Percentiles rank a stretch among this genome's conserved stretches.
Conservation (phyloP, 2,113 vertebrate genomes). For the Calidris pygmaea region DNA sequence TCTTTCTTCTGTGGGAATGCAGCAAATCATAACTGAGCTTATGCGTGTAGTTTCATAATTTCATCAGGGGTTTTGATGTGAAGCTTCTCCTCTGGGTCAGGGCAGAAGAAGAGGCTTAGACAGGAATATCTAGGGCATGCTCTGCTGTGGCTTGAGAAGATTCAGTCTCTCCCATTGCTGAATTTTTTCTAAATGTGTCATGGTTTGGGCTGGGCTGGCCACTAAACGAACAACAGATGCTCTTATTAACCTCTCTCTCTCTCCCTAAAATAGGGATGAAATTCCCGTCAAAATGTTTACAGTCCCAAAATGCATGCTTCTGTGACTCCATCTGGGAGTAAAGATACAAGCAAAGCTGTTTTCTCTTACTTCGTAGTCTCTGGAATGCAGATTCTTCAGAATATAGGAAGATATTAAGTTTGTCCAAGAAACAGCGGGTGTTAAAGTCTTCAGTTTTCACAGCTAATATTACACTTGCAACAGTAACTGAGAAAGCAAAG, state of each 20-base stretch:
- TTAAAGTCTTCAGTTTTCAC: background rate
- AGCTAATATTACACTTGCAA: slow-evolving; percentile 15
- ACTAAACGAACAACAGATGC: background rate
- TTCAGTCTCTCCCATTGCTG: background rate
- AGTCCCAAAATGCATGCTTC: background rate
- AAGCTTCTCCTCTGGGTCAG: background rate
- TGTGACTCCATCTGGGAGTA: background rate
- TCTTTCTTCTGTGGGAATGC: background rate
- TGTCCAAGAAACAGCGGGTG: background rate
- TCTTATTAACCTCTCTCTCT: background rate
- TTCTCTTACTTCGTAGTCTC: background rate
- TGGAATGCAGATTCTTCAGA: background rate
- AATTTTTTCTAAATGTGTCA: background rate
- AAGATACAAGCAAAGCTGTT: background rate
- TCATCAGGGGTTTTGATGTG: fast-evolving
- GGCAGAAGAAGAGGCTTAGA: background rate
- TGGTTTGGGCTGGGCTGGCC: background rate
- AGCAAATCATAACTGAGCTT: background rate
- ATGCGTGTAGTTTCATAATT: background rate
- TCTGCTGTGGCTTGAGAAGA: background rate
- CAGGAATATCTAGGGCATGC: background rate
- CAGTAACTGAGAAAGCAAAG: background rate
- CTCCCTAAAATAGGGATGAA: background rate
- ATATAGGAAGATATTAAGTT: background rate
- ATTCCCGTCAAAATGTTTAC: background rate